Base-by-base conservation (phyloP, 37 sponge, comb jelly and placozoan species). In the Tethya wilhelma region DNA sequence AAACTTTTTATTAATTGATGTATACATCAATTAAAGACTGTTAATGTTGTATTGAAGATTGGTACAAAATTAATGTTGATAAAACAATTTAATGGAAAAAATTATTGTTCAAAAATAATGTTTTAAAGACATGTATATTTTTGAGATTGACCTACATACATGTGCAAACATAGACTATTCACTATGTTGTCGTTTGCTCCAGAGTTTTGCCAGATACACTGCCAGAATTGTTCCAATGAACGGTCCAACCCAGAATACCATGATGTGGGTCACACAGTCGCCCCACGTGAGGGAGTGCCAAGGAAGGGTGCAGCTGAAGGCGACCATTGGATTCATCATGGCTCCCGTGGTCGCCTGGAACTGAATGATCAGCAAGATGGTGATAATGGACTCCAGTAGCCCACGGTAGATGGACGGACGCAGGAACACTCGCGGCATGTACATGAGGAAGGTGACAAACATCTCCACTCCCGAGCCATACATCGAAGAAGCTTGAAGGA, bases 321-420 rank as follows among this genome's bases (percentile, higher is more conserved):
- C 84, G 42, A 56, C 84, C 44, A 84, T 56, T 2, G 84, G 84
- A 37, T 84, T 84, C 84, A 84, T 69, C 36, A 84, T 43, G 23
- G 76, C 76, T 1, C 84, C 84, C 8, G 68, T 75, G 45, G 7
- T 33, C 20, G 25, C 34, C 4, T 38, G 40, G 30, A 56, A 56
- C 28, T 25, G 17, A 33, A 25, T 42, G 22, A 84, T 25, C 1
- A 75, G 41, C 1, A 42, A 31, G 2, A 67, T 6, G 11, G 46
- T 20, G 55, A 78, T 53, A 2, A 46, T 0, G 2, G 44, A 29
- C 2, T 49, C 53, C 1, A 64, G 1, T 29, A 78, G 1, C 17
- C 8, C n/a, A 22, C 6, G 19, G 37, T 19, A 30, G 19, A 49
- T n/a, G 29, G 37, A 34, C 22, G 37, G 4, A 5, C 17, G 6